Conservation (phyloP, 2,113 vertebrate species). For the Sander lucioperca region DNA sequence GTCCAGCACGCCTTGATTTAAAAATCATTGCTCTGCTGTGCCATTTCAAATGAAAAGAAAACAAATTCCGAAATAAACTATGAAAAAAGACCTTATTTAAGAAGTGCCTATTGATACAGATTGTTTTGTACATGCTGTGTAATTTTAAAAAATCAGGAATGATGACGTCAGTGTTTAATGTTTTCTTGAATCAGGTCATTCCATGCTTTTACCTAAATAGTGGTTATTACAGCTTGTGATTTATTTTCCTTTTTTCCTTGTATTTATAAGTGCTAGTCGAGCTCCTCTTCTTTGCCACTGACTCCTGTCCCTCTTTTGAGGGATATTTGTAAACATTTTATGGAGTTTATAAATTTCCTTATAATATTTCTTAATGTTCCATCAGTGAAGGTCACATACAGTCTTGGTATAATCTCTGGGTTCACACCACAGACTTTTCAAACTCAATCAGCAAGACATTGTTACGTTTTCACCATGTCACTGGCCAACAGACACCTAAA, state of each 20-base stretch:
- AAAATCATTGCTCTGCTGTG: constrained; percentile 68
- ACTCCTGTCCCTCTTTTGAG: constrained; percentile 19
- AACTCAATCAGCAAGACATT: background rate
- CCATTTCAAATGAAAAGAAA: constrained; percentile 64
- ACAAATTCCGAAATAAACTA: constrained; percentile 53
- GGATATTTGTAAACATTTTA: constrained; percentile 26
- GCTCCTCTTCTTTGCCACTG: constrained; percentile 17
- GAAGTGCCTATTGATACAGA: constrained; percentile 85
- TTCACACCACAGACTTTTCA: constrained; percentile 16
- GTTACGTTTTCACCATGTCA: constrained; percentile 9
- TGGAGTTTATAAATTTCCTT: constrained; percentile 22
- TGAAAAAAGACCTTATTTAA: constrained; percentile 74
- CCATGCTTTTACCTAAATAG: constrained; percentile 47
- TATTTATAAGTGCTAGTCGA: constrained; percentile 47
- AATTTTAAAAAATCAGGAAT: constrained; percentile 70
- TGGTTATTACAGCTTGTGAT: constrained; percentile 49
- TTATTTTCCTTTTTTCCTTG: constrained; percentile 8
- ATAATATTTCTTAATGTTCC: constrained; percentile 6
- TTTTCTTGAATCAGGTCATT: constrained; percentile 50
- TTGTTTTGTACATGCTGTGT: constrained; percentile 76
- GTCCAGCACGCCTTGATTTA: constrained; percentile 53
- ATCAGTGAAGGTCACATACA: constrained; percentile 13
- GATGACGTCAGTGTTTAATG: constrained; percentile 64
- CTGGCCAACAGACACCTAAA: background rate
- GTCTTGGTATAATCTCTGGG: background rate